Percentiles rank a stretch among this genome's conserved stretches.
These are phyloP conservation scores for Zaprionus obscuricornis DNA, from an alignment of 2,888 invertebrate species.

Conservation along the genomic window DNA sequence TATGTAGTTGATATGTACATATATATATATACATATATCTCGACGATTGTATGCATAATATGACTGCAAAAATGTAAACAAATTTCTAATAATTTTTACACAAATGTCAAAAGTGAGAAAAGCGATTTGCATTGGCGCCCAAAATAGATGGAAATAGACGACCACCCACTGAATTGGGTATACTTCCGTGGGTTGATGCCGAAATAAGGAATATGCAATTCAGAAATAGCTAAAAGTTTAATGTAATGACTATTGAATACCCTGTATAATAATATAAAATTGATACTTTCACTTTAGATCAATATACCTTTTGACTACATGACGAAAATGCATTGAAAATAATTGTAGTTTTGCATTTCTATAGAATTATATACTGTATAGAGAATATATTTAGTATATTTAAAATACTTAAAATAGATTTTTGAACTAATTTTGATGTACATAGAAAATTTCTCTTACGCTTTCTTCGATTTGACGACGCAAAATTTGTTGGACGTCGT, in stretches of 20 bases:
- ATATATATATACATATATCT: too few relatives aligned
- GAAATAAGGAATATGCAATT: slow-evolving; percentile 23
- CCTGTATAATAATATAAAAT: too few relatives aligned
- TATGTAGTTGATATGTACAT: too few relatives aligned
- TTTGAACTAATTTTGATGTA: slow-evolving; percentile 33
- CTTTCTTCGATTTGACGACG: slow-evolving; percentile 57
- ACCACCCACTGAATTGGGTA: slow-evolving; percentile 61
- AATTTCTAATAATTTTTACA: slow-evolving; percentile 16
- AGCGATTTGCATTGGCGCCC: slow-evolving; percentile 46
- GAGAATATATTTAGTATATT: too few relatives aligned
- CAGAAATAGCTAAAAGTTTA: slow-evolving; percentile 15
- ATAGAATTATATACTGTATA: neutral
- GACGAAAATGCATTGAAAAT: too few relatives aligned
- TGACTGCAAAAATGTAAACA: slow-evolving; percentile 32
- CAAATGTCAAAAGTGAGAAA: slow-evolving; percentile 64
- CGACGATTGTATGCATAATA: neutral
- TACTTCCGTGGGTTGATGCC: slow-evolving; percentile 58
- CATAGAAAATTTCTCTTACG: slow-evolving; percentile 31
- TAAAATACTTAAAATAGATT: slow-evolving; percentile 11
- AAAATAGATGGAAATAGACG: slow-evolving; percentile 46
- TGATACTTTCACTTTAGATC: too few relatives aligned
- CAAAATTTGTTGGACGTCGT: slow-evolving; percentile 63
- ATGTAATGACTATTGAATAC: slow-evolving; percentile 24
- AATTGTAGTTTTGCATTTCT: too few relatives aligned
- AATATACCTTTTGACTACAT: too few relatives aligned